Conservation (phyloP, 2,888 invertebrate genomes). For the Drosophila demipolita region DNA sequence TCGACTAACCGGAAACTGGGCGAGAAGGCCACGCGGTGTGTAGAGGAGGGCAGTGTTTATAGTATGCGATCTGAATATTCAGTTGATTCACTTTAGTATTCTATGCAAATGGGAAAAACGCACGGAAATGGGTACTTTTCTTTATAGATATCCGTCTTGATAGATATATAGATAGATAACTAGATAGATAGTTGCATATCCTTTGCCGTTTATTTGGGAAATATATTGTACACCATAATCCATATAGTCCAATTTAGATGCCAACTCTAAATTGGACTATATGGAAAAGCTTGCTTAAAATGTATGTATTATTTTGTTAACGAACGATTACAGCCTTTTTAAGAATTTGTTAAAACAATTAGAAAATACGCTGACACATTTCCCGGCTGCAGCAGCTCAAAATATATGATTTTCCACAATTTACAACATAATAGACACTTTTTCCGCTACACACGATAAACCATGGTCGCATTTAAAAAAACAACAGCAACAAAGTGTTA, state of each 20-base stretch:
- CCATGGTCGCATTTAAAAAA: not conserved
- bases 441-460: not conserved
- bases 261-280: not conserved
- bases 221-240: slow-evolving; percentile 7
- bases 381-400: not conserved
- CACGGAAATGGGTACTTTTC: slow-evolving; percentile 26
- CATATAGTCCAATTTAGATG: too few relatives aligned
- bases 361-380: not conserved
- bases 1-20: slow-evolving; percentile 36
- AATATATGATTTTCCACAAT: not conserved
- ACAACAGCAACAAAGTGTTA: slow-evolving; percentile 14
- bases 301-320: not conserved
- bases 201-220: not conserved
- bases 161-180: not conserved
- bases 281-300: not conserved
- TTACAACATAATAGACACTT: not conserved
- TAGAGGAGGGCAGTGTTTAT: not conserved
- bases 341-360: not conserved
- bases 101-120: slow-evolving; percentile 17
- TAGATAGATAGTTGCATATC: not conserved
- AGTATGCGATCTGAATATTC: slow-evolving; percentile 28
- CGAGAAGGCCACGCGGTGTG: not conserved
- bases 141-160: not conserved
- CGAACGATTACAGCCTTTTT: not conserved
- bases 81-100: slow-evolving; percentile 20